Conservation (phyloP, 2,113 vertebrate species). For the Rhagologus leucostigma region DNA sequence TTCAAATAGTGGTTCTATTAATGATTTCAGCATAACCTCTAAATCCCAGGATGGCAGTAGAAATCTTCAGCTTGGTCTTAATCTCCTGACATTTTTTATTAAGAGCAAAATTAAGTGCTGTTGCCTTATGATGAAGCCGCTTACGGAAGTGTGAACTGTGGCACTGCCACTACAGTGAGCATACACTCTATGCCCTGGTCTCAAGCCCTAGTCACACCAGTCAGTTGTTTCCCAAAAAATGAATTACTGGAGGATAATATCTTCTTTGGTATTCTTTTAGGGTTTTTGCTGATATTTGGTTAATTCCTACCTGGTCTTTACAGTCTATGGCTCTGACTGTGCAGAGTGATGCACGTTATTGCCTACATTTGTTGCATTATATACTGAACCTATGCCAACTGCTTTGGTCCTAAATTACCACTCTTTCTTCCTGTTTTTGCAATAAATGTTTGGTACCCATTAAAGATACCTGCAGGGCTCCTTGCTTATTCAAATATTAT, state of each 20-base stretch:
- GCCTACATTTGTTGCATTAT: rapidly evolving
- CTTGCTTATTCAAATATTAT: neutral
- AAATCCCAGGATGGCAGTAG: constrained; percentile 57
- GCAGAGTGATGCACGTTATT: neutral
- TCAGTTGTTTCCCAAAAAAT: neutral
- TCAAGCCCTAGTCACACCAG: neutral
- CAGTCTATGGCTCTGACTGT: neutral
- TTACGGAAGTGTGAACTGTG: neutral
- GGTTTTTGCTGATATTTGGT: neutral
- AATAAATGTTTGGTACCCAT: neutral
- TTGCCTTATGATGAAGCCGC: constrained; percentile 34
- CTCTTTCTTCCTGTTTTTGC: neutral
- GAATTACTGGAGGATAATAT: neutral
- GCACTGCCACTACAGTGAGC: neutral
- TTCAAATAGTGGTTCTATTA: constrained; percentile 59
- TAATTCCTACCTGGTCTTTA: neutral
- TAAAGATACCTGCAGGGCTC: neutral
- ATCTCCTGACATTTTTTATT: constrained; percentile 56
- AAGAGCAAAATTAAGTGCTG: constrained; percentile 49
- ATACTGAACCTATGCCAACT: neutral
- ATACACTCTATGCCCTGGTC: neutral
- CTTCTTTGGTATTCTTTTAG: neutral
- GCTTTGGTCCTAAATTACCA: neutral
- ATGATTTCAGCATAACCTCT: constrained; percentile 61
- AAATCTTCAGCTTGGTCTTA: constrained; percentile 53